Evolutionary conservation across 1,140 invertebrate genomes (phyloP).

Genomic region (Ceratina calcarata): DNA sequence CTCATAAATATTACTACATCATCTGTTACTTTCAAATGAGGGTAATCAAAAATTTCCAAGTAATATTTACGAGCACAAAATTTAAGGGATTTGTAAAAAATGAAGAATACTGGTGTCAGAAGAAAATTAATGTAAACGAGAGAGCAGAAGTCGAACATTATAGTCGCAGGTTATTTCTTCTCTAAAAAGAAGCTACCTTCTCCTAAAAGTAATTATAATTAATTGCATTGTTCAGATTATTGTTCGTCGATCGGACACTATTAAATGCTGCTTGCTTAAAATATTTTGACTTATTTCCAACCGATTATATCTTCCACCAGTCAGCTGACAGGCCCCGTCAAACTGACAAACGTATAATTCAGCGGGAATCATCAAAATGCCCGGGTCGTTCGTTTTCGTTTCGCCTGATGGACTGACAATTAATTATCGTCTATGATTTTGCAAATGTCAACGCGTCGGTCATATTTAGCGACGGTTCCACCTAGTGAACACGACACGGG

Average conservation of each 20-base stretch:
- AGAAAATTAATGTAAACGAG: background rate
- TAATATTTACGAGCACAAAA: background rate
- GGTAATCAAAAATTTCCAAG: background rate
- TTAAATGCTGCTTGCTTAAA: background rate
- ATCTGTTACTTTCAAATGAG: background rate
- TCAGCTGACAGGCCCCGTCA: background rate
- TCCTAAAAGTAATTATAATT: background rate
- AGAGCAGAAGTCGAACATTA: conserved; percentile 14
- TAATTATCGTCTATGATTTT: conserved; percentile 44
- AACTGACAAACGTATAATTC: conserved; percentile 9
- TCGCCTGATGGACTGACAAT: conserved; percentile 27
- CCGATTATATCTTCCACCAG: background rate
- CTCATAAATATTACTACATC: background rate
- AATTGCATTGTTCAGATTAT: background rate
- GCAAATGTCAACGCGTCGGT: conserved; percentile 40
- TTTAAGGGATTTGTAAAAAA: background rate
- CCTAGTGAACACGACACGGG: conserved; percentile 6
- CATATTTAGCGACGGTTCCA: conserved; percentile 18
- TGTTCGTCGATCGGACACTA: background rate
- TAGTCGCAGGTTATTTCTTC: background rate
- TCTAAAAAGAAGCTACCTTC: background rate
- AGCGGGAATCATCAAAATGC: background rate
- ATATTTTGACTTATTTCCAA: background rate
- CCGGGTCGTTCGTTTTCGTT: conserved; percentile 4
- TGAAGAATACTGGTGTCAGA: background rate